Base-by-base conservation (phyloP, 2,888 invertebrate genomes). In the Pyrochroa serraticornis region DNA sequence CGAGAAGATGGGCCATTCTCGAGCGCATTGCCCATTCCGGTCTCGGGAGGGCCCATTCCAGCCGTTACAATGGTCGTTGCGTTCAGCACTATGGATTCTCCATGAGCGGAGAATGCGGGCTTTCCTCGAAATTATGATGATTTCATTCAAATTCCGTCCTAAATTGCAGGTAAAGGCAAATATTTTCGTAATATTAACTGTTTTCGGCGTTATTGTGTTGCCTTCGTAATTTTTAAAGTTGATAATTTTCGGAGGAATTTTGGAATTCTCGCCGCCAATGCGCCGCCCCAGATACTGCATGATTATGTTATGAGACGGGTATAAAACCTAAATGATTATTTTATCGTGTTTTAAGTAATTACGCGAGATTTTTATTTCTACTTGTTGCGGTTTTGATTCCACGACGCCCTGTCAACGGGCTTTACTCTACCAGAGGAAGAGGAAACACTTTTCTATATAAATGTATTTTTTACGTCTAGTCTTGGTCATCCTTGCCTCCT, bases 11-110 rank as follows among this genome's bases (percentile, higher is more conserved):
- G 77, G 68, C 75, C 72, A 76, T 78, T 77, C 72, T 66, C 66
- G 70, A 67, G 70, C 71, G 71, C 73, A 76, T 77, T 73, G 76
- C 76, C 77, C 76, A 77, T 77, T 78, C 74, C 75, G 75, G 75
- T 75, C 75, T 72, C 73, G 74, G 67, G 70, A 76, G 73, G 70
- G 75, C 75, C 75, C 77, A 74, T 77, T 77, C 66, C 69, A 67
- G 69, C 69, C 72, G 73, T 75, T 75, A 75, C 75, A 73, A 69
- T 72, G 75, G 75, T 77, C 77, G 75, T 76, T 75, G 73, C 68
- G 73, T 73, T 72, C 75, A 68, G 68, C 68, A 67, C 71, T 69
- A 74, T 75, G 74, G 70, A 70, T 67, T 70, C 65, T 69, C 69
- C 75, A 76, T 69, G 70, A 72, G 74, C 76, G 75, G 65, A 66